A percentile compares a stretch with the other conserved stretches of the same genome.
Evolutionary conservation across 2,797 vertebrate species (phyloP).

Genomic region (Poecile montanus): DNA sequence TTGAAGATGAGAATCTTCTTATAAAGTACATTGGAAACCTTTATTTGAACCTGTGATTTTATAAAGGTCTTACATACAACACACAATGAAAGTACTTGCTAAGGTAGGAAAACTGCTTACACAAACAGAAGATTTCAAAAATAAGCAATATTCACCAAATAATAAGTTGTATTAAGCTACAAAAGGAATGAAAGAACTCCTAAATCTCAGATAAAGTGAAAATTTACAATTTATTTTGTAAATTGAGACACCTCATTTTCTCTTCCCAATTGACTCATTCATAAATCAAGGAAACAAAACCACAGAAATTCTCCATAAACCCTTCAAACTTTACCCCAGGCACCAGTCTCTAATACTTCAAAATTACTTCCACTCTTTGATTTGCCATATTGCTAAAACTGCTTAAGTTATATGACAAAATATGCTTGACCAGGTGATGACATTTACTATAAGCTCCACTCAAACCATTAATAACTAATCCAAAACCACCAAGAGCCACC

Average conservation of each 20-base stretch:
- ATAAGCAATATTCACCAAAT: background rate
- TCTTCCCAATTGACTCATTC: background rate
- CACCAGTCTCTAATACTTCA: background rate
- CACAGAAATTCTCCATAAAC: background rate
- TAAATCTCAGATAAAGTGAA: background rate
- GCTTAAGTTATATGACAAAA: background rate
- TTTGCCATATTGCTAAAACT: background rate
- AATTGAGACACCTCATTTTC: background rate
- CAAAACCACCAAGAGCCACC: background rate
- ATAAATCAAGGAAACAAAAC: background rate
- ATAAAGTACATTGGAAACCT: background rate
- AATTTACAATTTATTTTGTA: background rate
- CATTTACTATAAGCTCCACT: background rate
- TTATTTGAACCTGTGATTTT: background rate
- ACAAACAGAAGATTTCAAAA: background rate
- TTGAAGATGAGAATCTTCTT: background rate
- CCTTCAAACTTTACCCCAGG: background rate
- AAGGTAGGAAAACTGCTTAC: background rate
- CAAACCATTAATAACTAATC: background rate
- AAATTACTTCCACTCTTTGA: background rate
- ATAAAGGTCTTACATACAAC: background rate
- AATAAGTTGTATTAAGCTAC: background rate
- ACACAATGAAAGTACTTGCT: background rate
- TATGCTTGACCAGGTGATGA: background rate
- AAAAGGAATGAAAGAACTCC: background rate